Conservation (phyloP, 1,140 invertebrate genomes). For the Limonius californicus region DNA sequence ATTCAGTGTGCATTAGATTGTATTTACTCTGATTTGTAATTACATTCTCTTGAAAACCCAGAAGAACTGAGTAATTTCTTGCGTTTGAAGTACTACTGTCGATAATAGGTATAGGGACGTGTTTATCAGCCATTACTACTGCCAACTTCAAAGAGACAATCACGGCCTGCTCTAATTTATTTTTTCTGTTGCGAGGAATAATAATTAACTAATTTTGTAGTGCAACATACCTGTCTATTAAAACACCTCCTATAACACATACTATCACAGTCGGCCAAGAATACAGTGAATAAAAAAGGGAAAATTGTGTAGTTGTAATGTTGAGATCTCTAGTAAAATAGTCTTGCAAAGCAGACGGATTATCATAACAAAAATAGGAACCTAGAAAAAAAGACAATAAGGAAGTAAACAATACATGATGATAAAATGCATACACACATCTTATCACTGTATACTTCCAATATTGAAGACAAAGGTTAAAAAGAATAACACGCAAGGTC, state of each 20-base stretch:
- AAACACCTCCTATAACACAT: slow-evolving; percentile 93
- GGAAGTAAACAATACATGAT: slow-evolving; percentile 2
- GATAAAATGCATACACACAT: neutral
- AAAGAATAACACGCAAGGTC: neutral
- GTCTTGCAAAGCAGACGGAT: slow-evolving; percentile 87
- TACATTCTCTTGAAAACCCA: too few relatives aligned
- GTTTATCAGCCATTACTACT: neutral
- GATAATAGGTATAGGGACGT: too few relatives aligned
- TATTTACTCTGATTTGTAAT: too few relatives aligned
- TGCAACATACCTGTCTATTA: slow-evolving; percentile 73
- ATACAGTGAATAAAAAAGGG: slow-evolving; percentile 90
- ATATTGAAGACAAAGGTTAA: neutral
- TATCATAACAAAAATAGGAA: slow-evolving; percentile 98
- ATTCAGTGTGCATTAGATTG: too few relatives aligned
- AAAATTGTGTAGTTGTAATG: slow-evolving; percentile 79
- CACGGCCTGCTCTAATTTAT: too few relatives aligned
- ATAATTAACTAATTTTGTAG: neutral
- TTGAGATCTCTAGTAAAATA: slow-evolving; percentile 80
- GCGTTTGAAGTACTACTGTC: too few relatives aligned
- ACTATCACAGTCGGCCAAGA: slow-evolving; percentile 97
- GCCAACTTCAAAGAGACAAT: too few relatives aligned
- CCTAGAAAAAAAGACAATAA: slow-evolving; percentile 56
- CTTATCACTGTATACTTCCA: slow-evolving; percentile 9
- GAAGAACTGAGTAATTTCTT: too few relatives aligned
- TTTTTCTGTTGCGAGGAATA: too few relatives aligned